Evolutionary conservation across 2,888 invertebrate species (phyloP).

Genomic region (Lathronympha strigana): DNA sequence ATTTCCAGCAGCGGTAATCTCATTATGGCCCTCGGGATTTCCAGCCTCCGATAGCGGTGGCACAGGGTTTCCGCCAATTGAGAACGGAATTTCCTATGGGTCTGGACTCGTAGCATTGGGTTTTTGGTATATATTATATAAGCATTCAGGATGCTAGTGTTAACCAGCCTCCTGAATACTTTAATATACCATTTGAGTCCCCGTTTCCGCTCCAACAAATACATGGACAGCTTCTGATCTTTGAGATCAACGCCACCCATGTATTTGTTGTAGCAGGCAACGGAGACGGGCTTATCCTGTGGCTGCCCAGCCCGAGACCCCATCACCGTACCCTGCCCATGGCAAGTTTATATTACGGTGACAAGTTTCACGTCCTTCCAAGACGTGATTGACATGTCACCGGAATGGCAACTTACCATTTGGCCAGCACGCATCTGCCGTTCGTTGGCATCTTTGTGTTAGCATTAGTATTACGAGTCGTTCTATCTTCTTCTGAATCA

Average conservation of each 20-base stretch:
- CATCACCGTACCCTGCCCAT: neutral
- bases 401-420: no score
- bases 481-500: no score
- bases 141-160: neutral
- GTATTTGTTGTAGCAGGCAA: neutral
- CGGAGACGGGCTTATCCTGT: neutral
- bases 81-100: neutral
- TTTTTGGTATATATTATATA: neutral
- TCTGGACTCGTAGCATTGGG: neutral
- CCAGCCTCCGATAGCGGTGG: neutral
- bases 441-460: no score
- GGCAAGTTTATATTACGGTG: no score
- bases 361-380: no score
- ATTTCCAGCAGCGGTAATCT: neutral
- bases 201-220: neutral
- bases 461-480: no score
- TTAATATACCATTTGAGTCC: neutral
- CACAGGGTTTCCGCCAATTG: conserved; percentile 1
- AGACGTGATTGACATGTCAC: no score
- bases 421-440: no score
- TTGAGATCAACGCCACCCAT: conserved; percentile 5
- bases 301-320: neutral
- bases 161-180: neutral
- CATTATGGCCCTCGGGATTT: neutral
- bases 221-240: neutral